Percentiles rank a stretch among this genome's conserved stretches.
Conservation (phyloP, 2,113 vertebrate genomes). For the Acanthochromis polyacanthus region DNA sequence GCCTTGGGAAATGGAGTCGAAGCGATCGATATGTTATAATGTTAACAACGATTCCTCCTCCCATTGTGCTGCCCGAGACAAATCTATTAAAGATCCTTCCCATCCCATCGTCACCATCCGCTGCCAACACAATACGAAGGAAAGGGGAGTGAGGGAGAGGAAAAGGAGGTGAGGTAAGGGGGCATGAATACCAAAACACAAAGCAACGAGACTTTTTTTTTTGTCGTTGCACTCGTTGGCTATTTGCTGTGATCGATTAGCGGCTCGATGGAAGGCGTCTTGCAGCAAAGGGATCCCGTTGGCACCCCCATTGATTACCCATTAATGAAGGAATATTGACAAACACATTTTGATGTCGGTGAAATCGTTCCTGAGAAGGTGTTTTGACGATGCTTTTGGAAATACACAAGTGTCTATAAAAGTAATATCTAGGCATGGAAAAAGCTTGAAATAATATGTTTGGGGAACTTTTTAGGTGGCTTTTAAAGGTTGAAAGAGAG, state of each 20-base stretch:
- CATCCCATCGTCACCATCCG: constrained; percentile 64
- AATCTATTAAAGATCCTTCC: constrained; percentile 83
- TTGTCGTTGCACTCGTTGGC: neutral
- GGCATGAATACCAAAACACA: constrained; percentile 53
- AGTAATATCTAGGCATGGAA: neutral
- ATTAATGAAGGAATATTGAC: constrained; percentile 67
- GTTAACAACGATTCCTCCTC: constrained; percentile 83
- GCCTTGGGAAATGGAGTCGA: constrained; percentile 78
- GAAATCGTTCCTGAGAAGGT: constrained; percentile 42
- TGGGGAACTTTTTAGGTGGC: neutral
- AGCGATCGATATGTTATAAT: constrained; percentile 85
- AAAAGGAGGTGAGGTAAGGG: neutral
- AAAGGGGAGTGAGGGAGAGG: constrained; percentile 22
- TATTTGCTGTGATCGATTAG: constrained; percentile 60
- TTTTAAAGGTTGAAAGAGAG: neutral
- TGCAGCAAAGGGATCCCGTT: constrained; percentile 49
- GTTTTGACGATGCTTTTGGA: constrained; percentile 29
- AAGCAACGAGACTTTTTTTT: constrained; percentile 7
- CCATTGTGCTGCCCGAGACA: constrained; percentile 79
- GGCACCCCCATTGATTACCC: constrained; percentile 50
- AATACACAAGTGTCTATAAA: constrained; percentile 35
- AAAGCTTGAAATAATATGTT: neutral
- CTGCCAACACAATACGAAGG: constrained; percentile 58
- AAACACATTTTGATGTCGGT: constrained; percentile 44
- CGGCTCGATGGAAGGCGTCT: constrained; percentile 57